These are phyloP conservation scores for Alviniconcha marisindica DNA, from an alignment of 1,140 invertebrate species.

Conservation along the genomic window DNA sequence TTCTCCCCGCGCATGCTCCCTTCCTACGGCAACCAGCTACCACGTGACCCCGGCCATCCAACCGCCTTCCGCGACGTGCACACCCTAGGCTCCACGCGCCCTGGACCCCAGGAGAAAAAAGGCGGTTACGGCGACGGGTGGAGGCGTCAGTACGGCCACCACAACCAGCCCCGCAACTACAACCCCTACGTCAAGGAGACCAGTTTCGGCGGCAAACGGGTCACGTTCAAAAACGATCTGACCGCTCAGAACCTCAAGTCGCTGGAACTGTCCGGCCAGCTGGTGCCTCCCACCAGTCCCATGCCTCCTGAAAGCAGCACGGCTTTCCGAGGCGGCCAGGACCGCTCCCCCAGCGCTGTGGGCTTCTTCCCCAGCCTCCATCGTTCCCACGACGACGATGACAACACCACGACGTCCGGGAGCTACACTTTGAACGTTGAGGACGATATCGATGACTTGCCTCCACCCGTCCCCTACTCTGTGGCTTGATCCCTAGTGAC, in stretches of 20 bases:
- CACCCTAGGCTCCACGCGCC: slow-evolving; percentile 36
- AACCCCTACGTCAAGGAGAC: slow-evolving; percentile 6
- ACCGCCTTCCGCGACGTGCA: slow-evolving; percentile 42
- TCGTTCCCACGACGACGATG: slow-evolving; percentile 53
- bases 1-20: slow-evolving; percentile 44
- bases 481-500: not conserved
- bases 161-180: not conserved
- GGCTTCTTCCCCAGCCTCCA: slow-evolving; percentile 20
- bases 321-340: not conserved
- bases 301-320: not conserved
- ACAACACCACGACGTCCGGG: slow-evolving; percentile 57
- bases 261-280: slow-evolving; percentile 42
- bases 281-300: not conserved
- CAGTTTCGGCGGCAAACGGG: slow-evolving; percentile 40
- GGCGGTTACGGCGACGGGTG: not conserved
- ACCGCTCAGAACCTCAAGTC: slow-evolving; percentile 45
- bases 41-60: slow-evolving; percentile 12
- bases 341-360: not conserved
- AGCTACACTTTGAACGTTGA: slow-evolving; percentile 54
- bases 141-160: not conserved
- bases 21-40: slow-evolving; percentile 26
- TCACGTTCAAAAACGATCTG: slow-evolving; percentile 50
- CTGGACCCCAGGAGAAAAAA: not conserved
- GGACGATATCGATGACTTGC: slow-evolving; percentile 36
- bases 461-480: slow-evolving; percentile 33